These are phyloP conservation scores for Axea sp. DNA, from an alignment of 2,888 invertebrate genomes.

Conservation along the genomic window DNA sequence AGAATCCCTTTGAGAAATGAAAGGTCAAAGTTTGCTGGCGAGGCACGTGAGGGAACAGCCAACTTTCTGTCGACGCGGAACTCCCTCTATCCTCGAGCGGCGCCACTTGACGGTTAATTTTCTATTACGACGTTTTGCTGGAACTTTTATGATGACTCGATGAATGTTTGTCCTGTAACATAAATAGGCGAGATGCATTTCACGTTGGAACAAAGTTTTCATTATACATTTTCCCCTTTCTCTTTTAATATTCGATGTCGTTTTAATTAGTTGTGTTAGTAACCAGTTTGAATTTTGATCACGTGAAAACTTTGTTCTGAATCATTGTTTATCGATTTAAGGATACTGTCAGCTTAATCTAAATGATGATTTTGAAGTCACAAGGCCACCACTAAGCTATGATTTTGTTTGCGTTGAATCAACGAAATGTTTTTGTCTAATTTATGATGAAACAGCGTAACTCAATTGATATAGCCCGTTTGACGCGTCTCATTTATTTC, in stretches of 20 bases:
- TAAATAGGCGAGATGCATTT: constrained; percentile 57
- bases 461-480: too few species aligned
- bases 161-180: constrained; percentile 76
- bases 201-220: constrained; percentile 61
- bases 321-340: not conserved
- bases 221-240: not conserved
- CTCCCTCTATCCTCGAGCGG: not conserved
- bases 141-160: constrained; percentile 76
- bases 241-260: not conserved
- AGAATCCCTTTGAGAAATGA: not conserved
- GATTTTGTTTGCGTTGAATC: too few species aligned
- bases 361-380: constrained; percentile 15
- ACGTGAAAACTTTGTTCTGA: constrained; percentile 52
- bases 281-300: constrained; percentile 15
- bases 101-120: constrained; percentile 27
- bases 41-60: not conserved
- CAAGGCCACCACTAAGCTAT: constrained; percentile 10
- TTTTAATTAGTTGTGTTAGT: constrained; percentile 36
- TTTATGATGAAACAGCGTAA: too few species aligned
- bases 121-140: constrained; percentile 70
- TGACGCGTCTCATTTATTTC: too few species aligned
- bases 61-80: not conserved
- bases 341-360: not conserved
- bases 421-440: too few species aligned
- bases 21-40: not conserved